Base-by-base conservation (phyloP, 1,140 invertebrate genomes). In the Penaeus chinensis region DNA sequence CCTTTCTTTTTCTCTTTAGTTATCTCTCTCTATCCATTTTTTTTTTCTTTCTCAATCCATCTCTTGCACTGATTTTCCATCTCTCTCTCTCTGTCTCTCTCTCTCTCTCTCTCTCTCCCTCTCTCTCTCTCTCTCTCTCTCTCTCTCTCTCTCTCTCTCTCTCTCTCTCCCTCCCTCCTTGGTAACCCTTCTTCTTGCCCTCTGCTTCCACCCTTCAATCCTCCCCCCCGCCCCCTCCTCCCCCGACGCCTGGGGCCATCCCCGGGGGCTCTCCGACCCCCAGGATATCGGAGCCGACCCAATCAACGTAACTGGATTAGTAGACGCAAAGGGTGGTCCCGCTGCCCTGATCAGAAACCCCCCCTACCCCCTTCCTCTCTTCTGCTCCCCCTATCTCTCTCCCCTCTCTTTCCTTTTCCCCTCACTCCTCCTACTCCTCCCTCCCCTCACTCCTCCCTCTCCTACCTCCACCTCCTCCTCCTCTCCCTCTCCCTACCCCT, bases 301-400 rank as follows among this genome's bases (percentile, higher is more conserved):
- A 87, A 87, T 87, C 85, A 87, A 87, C 85, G n/a, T 87, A 87
- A 87, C 85, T 82, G 85, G 85, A 87, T 87, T 87, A 87, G 79
- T 82, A 61, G 65, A 86, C 79, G 81, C 32, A 20, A 32, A 69
- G 78, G 79, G 85, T 24, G 66, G 79, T 74, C 63, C 42, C 20
- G 65, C 80, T 66, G 69, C 82, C 79, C 27, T 63, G 42, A 47
- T 63, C 61, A 18, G 24, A 74, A 37, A 4, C 79, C 61, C 37
- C 37, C 47, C 62, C 27, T 32, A n/a, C 61, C 47, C 61, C 22
- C 74, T 37, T 78, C 79, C 19, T 63, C 65, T 27, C 5, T 37
- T 22, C 22, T 19, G n/a, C 54, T 74, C 20, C 82, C 27, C 82
- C 24, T 61, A 10, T 27, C 22, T 22, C 13, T n/a, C 47, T 47